Conservation (phyloP, 37 sponge, comb jelly and placozoan species). For the Spongilla lacustris region DNA sequence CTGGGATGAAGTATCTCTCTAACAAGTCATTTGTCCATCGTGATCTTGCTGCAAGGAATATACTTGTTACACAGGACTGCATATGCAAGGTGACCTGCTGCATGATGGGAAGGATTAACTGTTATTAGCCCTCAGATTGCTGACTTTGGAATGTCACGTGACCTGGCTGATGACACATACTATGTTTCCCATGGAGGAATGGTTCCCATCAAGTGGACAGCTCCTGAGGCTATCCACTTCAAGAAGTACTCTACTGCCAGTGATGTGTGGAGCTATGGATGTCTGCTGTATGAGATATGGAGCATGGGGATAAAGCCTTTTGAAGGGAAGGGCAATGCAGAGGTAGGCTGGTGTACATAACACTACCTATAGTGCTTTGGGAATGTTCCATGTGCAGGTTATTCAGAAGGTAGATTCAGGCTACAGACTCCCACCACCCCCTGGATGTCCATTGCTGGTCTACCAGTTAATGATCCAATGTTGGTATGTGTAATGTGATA, state of each 20-base stretch:
- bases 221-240: constrained; percentile 17
- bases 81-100: neutral
- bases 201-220: constrained; percentile 28
- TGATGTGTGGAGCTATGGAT: neutral
- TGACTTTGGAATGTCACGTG: constrained; percentile 32
- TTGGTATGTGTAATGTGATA: neutral
- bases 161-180: neutral
- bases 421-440: constrained; percentile 9
- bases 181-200: neutral
- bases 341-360: neutral
- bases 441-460: neutral
- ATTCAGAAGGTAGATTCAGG: neutral
- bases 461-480: constrained; percentile 14
- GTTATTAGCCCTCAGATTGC: constrained; percentile 4
- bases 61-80: neutral
- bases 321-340: neutral
- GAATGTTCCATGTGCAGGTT: neutral
- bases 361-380: neutral
- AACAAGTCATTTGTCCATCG: neutral
- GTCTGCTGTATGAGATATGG: constrained; percentile 27
- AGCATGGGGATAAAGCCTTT: constrained; percentile 14
- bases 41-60: neutral
- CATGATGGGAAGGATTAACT: neutral
- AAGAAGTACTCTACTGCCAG: neutral
- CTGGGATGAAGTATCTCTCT: neutral